Evolutionary conservation across 1,140 invertebrate genomes (phyloP).

Genomic region (Drosophila bocki): DNA sequence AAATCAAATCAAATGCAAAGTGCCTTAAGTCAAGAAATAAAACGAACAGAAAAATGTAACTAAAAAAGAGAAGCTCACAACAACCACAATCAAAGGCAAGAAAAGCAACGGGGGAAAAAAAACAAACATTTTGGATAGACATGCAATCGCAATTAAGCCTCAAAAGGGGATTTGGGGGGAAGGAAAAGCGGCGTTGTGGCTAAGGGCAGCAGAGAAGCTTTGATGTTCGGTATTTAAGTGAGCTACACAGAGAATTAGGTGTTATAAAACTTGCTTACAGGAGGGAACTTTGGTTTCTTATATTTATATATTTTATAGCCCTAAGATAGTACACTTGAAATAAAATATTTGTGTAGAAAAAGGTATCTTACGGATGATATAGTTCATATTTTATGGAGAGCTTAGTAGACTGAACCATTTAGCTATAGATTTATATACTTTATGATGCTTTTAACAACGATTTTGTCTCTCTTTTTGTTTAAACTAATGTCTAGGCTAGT

Average conservation of each 20-base stretch:
- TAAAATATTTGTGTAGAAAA: background rate
- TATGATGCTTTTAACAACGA: no score
- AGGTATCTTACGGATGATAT: no score
- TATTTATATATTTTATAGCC: background rate
- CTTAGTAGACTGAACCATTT: no score
- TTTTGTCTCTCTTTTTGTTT: no score
- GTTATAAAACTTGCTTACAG: conserved; percentile 7
- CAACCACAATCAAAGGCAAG: conserved; percentile 43
- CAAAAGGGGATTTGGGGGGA: background rate
- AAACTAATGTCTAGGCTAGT: no score
- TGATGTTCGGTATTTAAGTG: conserved; percentile 43
- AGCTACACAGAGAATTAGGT: conserved; percentile 38
- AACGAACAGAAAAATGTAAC: conserved; percentile 22
- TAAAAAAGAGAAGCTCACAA: conserved; percentile 30
- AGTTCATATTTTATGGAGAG: no score
- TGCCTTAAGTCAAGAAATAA: conserved; percentile 20
- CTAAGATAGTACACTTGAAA: background rate
- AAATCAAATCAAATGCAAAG: conserved; percentile 40
- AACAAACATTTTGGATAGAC: conserved; percentile 35
- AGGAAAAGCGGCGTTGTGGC: conserved; percentile 7
- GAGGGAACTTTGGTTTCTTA: background rate
- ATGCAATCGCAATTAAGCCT: conserved; percentile 51
- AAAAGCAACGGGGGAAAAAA: conserved; percentile 16
- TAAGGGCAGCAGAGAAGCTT: conserved; percentile 13
- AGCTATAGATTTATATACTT: no score